These are phyloP conservation scores for Ptychodera flava DNA, from an alignment of 35 echinoderm and acorn worm genomes.

Conservation along the genomic window DNA sequence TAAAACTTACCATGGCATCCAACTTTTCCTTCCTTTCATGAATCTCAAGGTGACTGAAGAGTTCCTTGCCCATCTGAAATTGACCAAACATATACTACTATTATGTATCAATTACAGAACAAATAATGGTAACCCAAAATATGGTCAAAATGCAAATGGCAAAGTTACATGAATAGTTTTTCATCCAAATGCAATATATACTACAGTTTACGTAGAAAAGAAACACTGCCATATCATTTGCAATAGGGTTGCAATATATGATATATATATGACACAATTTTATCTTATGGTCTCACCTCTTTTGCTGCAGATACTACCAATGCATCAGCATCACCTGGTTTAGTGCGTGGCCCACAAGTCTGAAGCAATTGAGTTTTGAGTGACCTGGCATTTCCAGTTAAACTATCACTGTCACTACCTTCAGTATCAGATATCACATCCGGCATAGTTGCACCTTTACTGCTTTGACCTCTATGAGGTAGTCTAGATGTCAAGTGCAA, in stretches of 20 bases:
- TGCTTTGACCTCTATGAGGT: neutral
- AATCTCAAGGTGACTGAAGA: constrained; percentile 45
- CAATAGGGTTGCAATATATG: too few relatives aligned
- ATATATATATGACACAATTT: too few relatives aligned
- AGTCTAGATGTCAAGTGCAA: neutral
- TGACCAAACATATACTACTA: neutral
- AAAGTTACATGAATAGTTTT: too few relatives aligned
- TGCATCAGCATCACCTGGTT: constrained; percentile 73
- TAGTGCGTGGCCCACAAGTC: constrained; percentile 14
- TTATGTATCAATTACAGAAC: too few relatives aligned
- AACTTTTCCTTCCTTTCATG: constrained; percentile 84
- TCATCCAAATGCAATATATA: too few relatives aligned
- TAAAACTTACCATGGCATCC: constrained; percentile 84
- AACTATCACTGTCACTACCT: neutral
- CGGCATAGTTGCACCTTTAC: too few relatives aligned
- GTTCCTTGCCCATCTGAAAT: constrained; percentile 77
- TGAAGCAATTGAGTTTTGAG: neutral
- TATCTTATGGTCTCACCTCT: too few relatives aligned
- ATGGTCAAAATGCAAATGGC: too few relatives aligned
- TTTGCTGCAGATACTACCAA: constrained; percentile 85
- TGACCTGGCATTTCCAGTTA: neutral
- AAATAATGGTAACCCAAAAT: too few relatives aligned
- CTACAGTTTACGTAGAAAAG: too few relatives aligned
- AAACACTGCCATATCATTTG: too few relatives aligned
- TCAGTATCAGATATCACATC: neutral